Percentiles rank a stretch among this genome's conserved stretches.
phyloP scores from a whole-genome alignment of 2,113 vertebrate species.

The Microcebus lehilahytsara region DNA sequence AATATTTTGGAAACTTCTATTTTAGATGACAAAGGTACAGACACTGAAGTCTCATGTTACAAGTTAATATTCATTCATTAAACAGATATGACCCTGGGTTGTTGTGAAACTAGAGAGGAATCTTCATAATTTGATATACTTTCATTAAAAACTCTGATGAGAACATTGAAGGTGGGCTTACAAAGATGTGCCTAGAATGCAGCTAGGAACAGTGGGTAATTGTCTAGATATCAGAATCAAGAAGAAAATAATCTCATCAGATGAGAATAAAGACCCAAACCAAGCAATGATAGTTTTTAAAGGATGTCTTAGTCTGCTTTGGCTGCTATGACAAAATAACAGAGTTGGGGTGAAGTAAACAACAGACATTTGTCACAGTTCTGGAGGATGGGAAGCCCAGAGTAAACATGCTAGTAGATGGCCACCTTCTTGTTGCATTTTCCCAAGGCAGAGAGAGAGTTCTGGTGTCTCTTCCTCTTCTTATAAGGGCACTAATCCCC shows the following conservation, averaged over 20 bases:
- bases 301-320: not conserved
- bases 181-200: not conserved
- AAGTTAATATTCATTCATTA: conserved; percentile 18
- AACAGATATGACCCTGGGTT: not conserved
- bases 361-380: not conserved
- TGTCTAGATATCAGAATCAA: not conserved
- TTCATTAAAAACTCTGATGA: not conserved
- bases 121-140: not conserved
- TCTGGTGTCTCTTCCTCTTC: not conserved
- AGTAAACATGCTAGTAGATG: not conserved
- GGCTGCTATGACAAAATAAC: not conserved
- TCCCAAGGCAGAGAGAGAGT: not conserved
- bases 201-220: not conserved
- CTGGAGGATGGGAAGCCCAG: not conserved
- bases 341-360: not conserved
- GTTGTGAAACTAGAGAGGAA: not conserved
- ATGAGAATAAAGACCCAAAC: not conserved
- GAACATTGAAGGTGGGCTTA: not conserved
- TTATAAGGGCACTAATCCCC: not conserved
- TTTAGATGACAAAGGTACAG: not conserved
- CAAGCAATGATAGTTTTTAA: not conserved
- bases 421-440: not conserved
- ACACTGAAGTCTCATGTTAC: not conserved
- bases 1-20: not conserved
- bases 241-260: not conserved